Conservation (phyloP, 2,113 vertebrate species). For the Xenopus tropicalis region UCB_Xtro_10.0 CM004448.2:41410001-41410500, state of each 20-base stretch:
- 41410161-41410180: neutral
- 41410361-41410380: constrained; percentile 35
- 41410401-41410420: constrained; percentile 1
- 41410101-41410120: neutral
- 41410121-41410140: neutral
- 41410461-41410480: too few relatives aligned
- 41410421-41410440: too few relatives aligned
- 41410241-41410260: constrained; percentile 2
- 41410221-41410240: constrained; percentile 7
- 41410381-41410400: constrained; percentile 36
- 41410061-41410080: neutral
- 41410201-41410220: constrained; percentile 18
- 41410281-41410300: constrained; percentile 30
- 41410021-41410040: too few relatives aligned
- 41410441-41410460: too few relatives aligned
- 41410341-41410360: constrained; percentile 30
- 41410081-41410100: neutral
- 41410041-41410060: too few relatives aligned
- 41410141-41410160: constrained; percentile 4
- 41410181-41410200: constrained; percentile 14
- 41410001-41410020: too few relatives aligned
- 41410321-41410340: constrained; percentile 35
- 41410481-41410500: too few relatives aligned
- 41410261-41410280: constrained; percentile 22
- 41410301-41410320: constrained; percentile 26